A percentile compares a stretch with the other conserved stretches of the same genome.
Evolutionary conservation across 2,888 invertebrate genomes (phyloP).

Genomic region (Dicyrtomina minuta): DNA sequence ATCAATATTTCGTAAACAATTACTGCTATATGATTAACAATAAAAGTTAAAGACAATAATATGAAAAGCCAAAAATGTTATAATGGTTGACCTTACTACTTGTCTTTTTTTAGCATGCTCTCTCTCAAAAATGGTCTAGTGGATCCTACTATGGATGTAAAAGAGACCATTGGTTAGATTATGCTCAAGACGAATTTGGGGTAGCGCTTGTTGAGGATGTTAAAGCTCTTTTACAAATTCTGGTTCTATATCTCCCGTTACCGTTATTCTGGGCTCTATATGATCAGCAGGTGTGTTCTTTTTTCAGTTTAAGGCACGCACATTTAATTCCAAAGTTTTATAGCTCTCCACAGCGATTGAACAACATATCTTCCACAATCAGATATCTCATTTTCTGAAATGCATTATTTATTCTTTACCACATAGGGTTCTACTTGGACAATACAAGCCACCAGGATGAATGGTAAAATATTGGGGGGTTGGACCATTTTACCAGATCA

Average conservation of each 20-base stretch:
- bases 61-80: too few relatives aligned
- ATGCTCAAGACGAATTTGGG: conserved; percentile 67
- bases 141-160: conserved; percentile 56
- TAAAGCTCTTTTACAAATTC: conserved; percentile 67
- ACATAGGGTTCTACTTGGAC: conserved; percentile 58
- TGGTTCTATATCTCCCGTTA: conserved; percentile 71
- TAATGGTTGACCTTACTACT: too few relatives aligned
- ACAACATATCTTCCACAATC: too few relatives aligned
- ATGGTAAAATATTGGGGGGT: conserved; percentile 54
- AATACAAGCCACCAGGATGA: conserved; percentile 58
- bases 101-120: conserved; percentile 1
- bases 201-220: conserved; percentile 68
- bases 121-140: too few relatives aligned
- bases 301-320: too few relatives aligned
- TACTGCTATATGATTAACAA: too few relatives aligned
- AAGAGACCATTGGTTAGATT: conserved; percentile 71
- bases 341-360: too few relatives aligned
- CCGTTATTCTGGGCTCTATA: conserved; percentile 78
- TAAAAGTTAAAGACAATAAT: too few relatives aligned
- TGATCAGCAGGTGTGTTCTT: conserved; percentile 61
- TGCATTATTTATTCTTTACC: conserved; percentile 29
- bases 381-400: too few relatives aligned
- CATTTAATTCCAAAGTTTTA: too few relatives aligned
- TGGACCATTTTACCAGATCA: conserved; percentile 60
- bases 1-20: too few relatives aligned